These are phyloP conservation scores for Agelas oroides DNA, from an alignment of 37 sponge, comb jelly and placozoan species.

Conservation along the genomic window DNA sequence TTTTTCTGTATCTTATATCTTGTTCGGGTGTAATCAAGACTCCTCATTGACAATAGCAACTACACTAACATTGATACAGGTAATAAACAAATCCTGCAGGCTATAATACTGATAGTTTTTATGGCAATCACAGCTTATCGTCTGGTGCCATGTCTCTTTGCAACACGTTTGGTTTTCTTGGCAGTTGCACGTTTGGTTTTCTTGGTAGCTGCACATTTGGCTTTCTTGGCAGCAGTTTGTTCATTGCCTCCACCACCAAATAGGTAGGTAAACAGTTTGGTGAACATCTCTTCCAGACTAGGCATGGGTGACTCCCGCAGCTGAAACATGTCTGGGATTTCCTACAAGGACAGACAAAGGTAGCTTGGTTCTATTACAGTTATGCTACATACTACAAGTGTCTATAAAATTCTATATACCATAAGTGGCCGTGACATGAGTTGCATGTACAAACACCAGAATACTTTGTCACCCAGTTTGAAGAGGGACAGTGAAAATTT, in stretches of 20 bases:
- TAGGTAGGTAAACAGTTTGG: too few species aligned
- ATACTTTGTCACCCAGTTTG: too few species aligned
- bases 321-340: conserved; percentile 78
- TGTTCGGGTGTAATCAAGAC: too few species aligned
- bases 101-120: background rate
- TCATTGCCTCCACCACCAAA: conserved; percentile 76
- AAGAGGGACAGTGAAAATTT: too few species aligned
- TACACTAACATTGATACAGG: too few species aligned
- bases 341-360: conserved; percentile 46
- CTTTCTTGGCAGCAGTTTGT: background rate
- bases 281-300: conserved; percentile 78
- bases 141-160: background rate
- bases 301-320: conserved; percentile 59
- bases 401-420: too few species aligned
- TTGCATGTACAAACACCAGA: too few species aligned
- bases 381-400: too few species aligned
- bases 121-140: background rate
- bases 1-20: too few species aligned
- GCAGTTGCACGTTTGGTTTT: background rate
- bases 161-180: background rate
- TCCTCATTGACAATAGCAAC: too few species aligned
- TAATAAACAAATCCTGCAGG: background rate
- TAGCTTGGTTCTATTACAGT: too few species aligned
- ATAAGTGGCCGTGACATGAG: too few species aligned
- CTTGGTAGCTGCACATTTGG: background rate